Conservation (phyloP, 2,797 vertebrate species). For the Botia almorhae region DNA sequence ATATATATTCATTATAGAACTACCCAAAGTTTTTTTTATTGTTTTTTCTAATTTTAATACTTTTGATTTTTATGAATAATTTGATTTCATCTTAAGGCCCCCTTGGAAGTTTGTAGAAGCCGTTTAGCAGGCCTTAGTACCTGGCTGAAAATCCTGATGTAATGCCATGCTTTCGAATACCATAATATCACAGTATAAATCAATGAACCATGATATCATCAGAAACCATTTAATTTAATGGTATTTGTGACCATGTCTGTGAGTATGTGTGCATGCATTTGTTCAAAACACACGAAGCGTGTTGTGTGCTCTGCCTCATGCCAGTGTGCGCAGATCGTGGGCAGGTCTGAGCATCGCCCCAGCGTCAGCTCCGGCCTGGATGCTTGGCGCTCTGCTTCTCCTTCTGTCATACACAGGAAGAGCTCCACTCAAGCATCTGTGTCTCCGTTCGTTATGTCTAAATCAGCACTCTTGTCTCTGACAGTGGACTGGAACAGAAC, state of each 20-base stretch:
- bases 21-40: too few relatives aligned
- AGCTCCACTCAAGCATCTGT: slow-evolving; percentile 76
- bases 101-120: too few relatives aligned
- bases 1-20: too few relatives aligned
- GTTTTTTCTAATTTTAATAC: too few relatives aligned
- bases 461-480: slow-evolving; percentile 79
- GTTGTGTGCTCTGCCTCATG: slow-evolving; percentile 67
- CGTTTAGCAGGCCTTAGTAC: too few relatives aligned
- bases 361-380: slow-evolving; percentile 76
- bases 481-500: slow-evolving; percentile 52
- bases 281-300: slow-evolving; percentile 68
- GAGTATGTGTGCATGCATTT: not conserved
- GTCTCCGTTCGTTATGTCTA: slow-evolving; percentile 79
- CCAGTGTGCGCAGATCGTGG: slow-evolving; percentile 72
- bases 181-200: not conserved
- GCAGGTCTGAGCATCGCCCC: slow-evolving; percentile 74
- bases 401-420: slow-evolving; percentile 81
- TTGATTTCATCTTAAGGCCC: too few relatives aligned
- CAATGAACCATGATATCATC: not conserved
- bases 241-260: not conserved
- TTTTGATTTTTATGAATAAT: too few relatives aligned
- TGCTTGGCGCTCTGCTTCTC: slow-evolving; percentile 76
- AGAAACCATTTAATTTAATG: not conserved
- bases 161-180: too few relatives aligned
- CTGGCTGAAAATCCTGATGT: too few relatives aligned